phyloP scores from a whole-genome alignment of 1,140 invertebrate genomes.

The Trichogramma pretiosum region DNA sequence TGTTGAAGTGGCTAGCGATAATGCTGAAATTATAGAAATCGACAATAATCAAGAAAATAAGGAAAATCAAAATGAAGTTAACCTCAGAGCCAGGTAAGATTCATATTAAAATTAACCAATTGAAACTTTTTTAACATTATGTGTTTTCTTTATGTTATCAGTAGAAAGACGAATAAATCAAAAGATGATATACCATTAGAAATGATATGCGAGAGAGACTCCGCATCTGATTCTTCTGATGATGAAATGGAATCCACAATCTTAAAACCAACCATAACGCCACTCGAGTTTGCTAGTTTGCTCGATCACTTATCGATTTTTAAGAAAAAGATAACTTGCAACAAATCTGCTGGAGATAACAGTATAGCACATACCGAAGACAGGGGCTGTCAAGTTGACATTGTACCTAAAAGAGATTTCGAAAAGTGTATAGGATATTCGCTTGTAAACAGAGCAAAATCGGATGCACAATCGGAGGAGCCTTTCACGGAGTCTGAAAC shows the following conservation, averaged over 20 bases:
- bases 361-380: slow-evolving; percentile 12
- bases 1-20: too few relatives aligned
- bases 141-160: background rate
- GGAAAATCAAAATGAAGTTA: too few relatives aligned
- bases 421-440: slow-evolving; percentile 35
- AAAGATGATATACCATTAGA: slow-evolving; percentile 27
- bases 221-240: slow-evolving; percentile 26
- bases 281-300: slow-evolving; percentile 13
- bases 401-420: slow-evolving; percentile 28
- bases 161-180: too few relatives aligned
- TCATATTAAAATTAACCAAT: too few relatives aligned
- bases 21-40: too few relatives aligned
- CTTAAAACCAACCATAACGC: background rate
- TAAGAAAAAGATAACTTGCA: slow-evolving; percentile 20
- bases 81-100: too few relatives aligned
- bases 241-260: background rate
- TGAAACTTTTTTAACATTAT: background rate
- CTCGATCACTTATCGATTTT: slow-evolving; percentile 24
- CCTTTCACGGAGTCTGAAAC: slow-evolving; percentile 11
- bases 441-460: slow-evolving; percentile 22
- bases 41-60: too few relatives aligned
- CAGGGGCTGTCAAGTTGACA: slow-evolving; percentile 29
- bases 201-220: slow-evolving; percentile 36
- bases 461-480: slow-evolving; percentile 12
- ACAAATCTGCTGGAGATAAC: slow-evolving; percentile 23